phyloP scores from a whole-genome alignment of 1,140 invertebrate genomes.

The Periplaneta americana region DNA sequence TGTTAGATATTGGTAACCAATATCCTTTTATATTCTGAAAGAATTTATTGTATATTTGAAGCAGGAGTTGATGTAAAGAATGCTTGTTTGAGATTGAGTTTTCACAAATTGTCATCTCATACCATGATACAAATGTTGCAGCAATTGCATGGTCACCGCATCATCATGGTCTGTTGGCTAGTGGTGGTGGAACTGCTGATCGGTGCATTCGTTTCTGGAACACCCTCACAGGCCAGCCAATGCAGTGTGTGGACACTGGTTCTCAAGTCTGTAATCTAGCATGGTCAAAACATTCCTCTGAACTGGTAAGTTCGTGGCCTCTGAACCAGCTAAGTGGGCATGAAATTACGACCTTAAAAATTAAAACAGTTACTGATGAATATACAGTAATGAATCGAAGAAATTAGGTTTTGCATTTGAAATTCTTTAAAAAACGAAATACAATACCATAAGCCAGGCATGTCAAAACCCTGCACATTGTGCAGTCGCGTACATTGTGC shows the following conservation, averaged over 20 bases:
- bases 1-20: background rate
- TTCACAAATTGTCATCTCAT: background rate
- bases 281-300: conserved; percentile 98
- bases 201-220: conserved; percentile 99
- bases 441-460: background rate
- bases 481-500: too few species aligned
- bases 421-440: too few species aligned
- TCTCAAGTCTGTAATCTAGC: conserved; percentile 96
- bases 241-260: conserved; percentile 97
- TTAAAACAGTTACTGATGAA: too few species aligned
- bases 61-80: background rate
- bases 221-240: conserved; percentile 96
- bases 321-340: background rate
- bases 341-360: background rate
- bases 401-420: too few species aligned
- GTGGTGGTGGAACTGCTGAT: conserved; percentile 97
- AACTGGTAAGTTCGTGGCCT: conserved; percentile 62
- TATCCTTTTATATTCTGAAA: too few species aligned
- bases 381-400: too few species aligned
- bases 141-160: conserved; percentile 99
- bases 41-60: too few species aligned
- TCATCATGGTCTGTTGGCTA: conserved; percentile 95
- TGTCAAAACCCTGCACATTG: too few species aligned
- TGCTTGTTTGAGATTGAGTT: background rate
- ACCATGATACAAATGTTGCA: too few species aligned